These are phyloP conservation scores for cat (Felis catus) DNA, from an alignment of 2,113 vertebrate species.

Conservation along the genomic window F.catus_Fca126_mat1.0 CM031421.1:49270001-49270500, in stretches of 20 bases:
- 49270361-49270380: not conserved
- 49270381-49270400: not conserved
- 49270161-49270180: not conserved
- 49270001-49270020: constrained; percentile 28
- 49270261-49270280: not conserved
- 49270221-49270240: not conserved
- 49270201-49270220: not conserved
- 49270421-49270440: not conserved
- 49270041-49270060: constrained; percentile 12
- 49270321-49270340: not conserved
- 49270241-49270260: not conserved
- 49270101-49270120: constrained; percentile 43
- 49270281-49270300: not conserved
- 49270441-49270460: not conserved
- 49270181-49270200: not conserved
- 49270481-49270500: not conserved
- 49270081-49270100: not conserved
- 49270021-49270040: not conserved
- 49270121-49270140: not conserved
- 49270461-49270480: not conserved
- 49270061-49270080: constrained; percentile 15
- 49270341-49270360: not conserved
- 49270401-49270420: not conserved
- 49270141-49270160: not conserved
- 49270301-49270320: not conserved